Conservation (phyloP, 2,888 invertebrate species). For the Ceramica pisi region DNA sequence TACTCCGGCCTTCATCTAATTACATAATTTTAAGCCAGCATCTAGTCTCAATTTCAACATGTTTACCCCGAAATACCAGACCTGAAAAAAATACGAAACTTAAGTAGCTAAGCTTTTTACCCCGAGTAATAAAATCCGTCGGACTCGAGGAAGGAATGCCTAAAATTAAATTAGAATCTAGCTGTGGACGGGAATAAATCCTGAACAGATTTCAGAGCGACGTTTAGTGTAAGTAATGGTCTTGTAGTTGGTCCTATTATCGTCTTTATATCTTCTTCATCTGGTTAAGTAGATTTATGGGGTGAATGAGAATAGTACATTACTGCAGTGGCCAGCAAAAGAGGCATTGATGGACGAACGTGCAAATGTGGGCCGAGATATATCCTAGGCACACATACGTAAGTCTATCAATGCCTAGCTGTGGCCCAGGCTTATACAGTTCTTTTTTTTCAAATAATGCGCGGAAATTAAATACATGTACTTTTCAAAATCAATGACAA, state of each 20-base stretch:
- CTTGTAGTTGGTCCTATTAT: slow-evolving; percentile 19
- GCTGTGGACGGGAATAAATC: slow-evolving; percentile 29
- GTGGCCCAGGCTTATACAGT: no score
- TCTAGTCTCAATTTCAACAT: not conserved
- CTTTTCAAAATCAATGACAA: no score
- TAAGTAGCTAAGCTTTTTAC: slow-evolving; percentile 14
- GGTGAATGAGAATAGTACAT: no score
- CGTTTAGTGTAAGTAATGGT: slow-evolving; percentile 33
- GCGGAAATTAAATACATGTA: no score
- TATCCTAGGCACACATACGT: no score
- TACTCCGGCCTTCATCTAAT: not conserved
- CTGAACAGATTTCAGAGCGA: slow-evolving; percentile 10
- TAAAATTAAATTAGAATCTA: slow-evolving; percentile 45
- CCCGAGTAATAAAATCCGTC: slow-evolving; percentile 33
- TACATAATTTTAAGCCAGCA: not conserved
- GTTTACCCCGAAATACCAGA: not conserved
- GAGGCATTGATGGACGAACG: no score
- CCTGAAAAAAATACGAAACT: slow-evolving; percentile 17
- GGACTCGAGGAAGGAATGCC: slow-evolving; percentile 24
- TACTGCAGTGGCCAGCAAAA: no score
- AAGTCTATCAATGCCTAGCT: no score
- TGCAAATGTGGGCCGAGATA: no score
- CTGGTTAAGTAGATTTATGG: not conserved
- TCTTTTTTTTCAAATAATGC: no score
- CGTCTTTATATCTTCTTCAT: slow-evolving; percentile 8